Percentiles rank a stretch among this genome's conserved stretches.
These are phyloP conservation scores for Xenotilapia longispinis DNA, from an alignment of 2,113 vertebrate genomes.

Conservation along the genomic window DNA sequence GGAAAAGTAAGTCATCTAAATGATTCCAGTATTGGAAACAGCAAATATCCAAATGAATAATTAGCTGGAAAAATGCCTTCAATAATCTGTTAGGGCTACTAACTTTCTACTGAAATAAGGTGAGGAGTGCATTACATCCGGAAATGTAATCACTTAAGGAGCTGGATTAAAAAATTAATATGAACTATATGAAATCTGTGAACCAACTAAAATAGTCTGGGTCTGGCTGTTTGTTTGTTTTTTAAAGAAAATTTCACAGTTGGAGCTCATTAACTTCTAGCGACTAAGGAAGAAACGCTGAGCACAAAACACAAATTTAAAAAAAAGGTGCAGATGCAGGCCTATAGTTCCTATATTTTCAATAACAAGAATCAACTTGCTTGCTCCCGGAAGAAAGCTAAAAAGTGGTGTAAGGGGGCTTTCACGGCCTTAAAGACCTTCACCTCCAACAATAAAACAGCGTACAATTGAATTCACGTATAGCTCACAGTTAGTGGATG, in stretches of 20 bases:
- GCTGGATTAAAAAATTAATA: neutral
- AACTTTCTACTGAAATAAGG: neutral
- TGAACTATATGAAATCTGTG: neutral
- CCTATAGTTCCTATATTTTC: neutral
- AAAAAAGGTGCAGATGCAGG: neutral
- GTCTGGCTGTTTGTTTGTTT: neutral
- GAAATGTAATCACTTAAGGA: neutral
- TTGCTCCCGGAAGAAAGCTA: neutral
- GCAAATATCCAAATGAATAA: neutral
- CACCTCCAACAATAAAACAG: neutral
- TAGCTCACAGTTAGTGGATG: neutral
- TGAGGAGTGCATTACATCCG: neutral
- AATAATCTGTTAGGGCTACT: neutral
- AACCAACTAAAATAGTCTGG: neutral
- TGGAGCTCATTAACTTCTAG: neutral
- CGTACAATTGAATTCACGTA: too few species aligned
- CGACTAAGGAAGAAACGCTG: neutral
- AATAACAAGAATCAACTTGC: neutral
- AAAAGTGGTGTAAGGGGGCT: neutral
- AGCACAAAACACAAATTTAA: neutral
- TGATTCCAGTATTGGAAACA: neutral
- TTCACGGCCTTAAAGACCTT: neutral
- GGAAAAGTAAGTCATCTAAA: neutral
- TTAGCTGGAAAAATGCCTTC: neutral
- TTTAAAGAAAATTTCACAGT: neutral